A percentile compares a stretch with the other conserved stretches of the same genome.
Evolutionary conservation across 1,140 invertebrate genomes (phyloP).

Genomic region (Papilio glaucus): DNA sequence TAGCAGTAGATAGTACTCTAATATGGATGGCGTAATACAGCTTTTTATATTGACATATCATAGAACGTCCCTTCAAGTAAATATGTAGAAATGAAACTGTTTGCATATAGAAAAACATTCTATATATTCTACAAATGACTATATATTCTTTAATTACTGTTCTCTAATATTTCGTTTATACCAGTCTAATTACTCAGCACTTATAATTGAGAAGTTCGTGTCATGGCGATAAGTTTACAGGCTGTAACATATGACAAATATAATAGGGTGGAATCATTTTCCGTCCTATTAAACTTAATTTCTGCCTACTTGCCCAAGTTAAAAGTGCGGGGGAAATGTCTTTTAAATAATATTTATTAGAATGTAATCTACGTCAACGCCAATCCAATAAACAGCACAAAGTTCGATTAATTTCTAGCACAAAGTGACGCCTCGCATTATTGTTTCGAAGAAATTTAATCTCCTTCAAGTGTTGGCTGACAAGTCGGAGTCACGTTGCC

Average conservation of each 20-base stretch:
- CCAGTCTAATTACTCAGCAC: not conserved
- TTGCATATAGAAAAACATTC: no score
- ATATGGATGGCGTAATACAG: not conserved
- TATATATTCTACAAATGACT: no score
- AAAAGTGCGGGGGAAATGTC: no score
- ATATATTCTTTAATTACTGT: no score
- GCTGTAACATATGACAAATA: no score
- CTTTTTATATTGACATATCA: no score
- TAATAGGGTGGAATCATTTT: no score
- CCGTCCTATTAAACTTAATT: no score
- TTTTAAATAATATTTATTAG: not conserved
- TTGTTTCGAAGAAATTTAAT: slow-evolving; percentile 25
- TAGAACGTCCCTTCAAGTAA: no score
- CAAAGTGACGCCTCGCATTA: slow-evolving; percentile 11
- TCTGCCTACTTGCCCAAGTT: no score
- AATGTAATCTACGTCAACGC: slow-evolving; percentile 4
- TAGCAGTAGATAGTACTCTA: not conserved
- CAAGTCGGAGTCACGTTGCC: slow-evolving; percentile 7
- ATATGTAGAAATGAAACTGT: no score
- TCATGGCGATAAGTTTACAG: slow-evolving; percentile 27
- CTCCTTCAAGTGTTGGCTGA: slow-evolving; percentile 6
- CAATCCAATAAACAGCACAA: slow-evolving; percentile 12
- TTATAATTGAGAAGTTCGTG: not conserved
- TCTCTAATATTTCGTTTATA: no score
- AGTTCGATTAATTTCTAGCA: slow-evolving; percentile 4